Base-by-base conservation (phyloP, 2,113 vertebrate genomes). In the Equus przewalskii region DNA sequence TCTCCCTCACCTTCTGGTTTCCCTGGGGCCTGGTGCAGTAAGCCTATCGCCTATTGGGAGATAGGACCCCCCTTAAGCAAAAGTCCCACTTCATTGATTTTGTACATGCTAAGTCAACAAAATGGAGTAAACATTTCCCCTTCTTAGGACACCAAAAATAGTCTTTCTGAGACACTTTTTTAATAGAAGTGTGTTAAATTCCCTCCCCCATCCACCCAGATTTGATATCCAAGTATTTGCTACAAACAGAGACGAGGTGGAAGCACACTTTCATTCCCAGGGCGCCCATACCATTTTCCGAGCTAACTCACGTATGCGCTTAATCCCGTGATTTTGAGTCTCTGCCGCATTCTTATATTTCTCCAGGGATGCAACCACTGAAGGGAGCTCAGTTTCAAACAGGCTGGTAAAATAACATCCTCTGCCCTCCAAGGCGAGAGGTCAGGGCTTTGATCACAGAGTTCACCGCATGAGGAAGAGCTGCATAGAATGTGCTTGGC, bases 351-450 rank as follows among this genome's bases (percentile, higher is more conserved):
- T 82, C 83, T 93, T 30, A n/a, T 67, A 49, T 85, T 88, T 92
- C 96, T 95, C 97, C 75, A 33, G 84, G 54, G 96, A 94, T 26
- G 16, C 12, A 24, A 15, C 24, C 33, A 28, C 86, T 73, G 36
- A 81, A 94, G 89, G 81, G 44, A 91, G 73, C 44, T 93, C 79
- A 54, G 67, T 96, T 96, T 96, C 91, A 97, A 67, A 62, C 36
- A 70, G 89, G 10, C 90, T 98, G 76, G n/a, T 96, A 81, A 41
- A 94, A 94, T 69, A 88, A 82, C 92, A 97, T 96, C 96, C 97
- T 95, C 64, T 92, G n/a, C 56, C 76, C 86, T 93, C 51, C 54
- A 60, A 86, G 14, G 36, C 11, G 0, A 78, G n/a, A 62, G 13
- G 75, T 12, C 18, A 9, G 28, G 7, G 18, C 85, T 94, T 96